Conservation (phyloP, 2,113 vertebrate species). For the Phylloscopus trochilus region DNA sequence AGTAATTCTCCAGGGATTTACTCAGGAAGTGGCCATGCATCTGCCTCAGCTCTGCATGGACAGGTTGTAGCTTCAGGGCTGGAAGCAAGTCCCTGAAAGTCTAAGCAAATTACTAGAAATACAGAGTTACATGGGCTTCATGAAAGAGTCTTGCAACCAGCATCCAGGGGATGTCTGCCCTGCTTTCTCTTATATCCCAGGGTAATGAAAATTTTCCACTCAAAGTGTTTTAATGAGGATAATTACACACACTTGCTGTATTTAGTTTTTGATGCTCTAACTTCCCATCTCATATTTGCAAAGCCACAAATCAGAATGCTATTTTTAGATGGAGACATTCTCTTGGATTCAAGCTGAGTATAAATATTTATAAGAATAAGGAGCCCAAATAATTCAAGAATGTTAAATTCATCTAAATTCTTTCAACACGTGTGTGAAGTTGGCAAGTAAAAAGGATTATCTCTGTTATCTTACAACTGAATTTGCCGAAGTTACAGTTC, state of each 20-base stretch:
- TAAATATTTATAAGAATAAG: slow-evolving; percentile 41
- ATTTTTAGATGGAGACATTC: slow-evolving; percentile 33
- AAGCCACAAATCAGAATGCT: background rate
- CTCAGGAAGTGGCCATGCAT: background rate
- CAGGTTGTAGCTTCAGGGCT: background rate
- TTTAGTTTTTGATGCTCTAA: background rate
- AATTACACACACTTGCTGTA: background rate
- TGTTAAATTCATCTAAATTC: slow-evolving; percentile 21
- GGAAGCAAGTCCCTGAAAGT: background rate
- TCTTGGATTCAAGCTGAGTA: slow-evolving; percentile 1
- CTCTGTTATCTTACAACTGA: background rate
- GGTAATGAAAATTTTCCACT: background rate
- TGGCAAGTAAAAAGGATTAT: background rate
- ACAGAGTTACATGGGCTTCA: background rate
- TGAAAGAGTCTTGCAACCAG: background rate
- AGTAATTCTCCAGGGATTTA: background rate
- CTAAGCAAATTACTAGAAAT: background rate
- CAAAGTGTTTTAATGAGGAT: slow-evolving; percentile 11
- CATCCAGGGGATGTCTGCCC: background rate
- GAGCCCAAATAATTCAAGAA: slow-evolving; percentile 24
- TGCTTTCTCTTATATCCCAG: background rate
- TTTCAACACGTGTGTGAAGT: background rate
- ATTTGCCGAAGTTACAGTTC: background rate
- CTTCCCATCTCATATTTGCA: background rate
- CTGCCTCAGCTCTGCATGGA: background rate